phyloP scores from a whole-genome alignment of 2,113 vertebrate species.

The Lycocorax pyrrhopterus region DNA sequence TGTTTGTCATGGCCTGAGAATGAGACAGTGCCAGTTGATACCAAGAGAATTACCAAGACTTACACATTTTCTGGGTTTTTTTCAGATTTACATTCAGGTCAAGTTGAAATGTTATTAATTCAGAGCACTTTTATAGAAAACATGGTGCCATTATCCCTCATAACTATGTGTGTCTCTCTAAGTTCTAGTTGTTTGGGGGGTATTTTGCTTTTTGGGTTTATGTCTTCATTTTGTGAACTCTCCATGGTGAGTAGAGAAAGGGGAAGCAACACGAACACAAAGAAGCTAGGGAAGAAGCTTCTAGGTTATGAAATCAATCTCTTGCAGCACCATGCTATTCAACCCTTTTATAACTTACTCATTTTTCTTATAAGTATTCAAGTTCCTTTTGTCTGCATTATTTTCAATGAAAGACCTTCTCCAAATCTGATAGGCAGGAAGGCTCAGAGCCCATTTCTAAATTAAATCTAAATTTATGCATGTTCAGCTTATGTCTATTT shows the following conservation, averaged over 20 bases:
- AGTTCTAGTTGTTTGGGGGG: not conserved
- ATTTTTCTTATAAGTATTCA: not conserved
- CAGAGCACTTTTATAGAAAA: not conserved
- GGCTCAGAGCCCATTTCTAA: not conserved
- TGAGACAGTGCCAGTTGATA: not conserved
- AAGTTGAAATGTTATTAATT: not conserved
- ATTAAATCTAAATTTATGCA: conserved; percentile 12
- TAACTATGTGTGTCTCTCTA: not conserved
- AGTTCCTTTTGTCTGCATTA: not conserved
- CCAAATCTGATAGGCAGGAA: not conserved
- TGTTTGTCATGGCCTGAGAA: not conserved
- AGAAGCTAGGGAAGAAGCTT: not conserved
- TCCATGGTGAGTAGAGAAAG: not conserved
- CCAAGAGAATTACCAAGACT: not conserved
- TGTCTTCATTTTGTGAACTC: not conserved
- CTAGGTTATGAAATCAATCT: not conserved
- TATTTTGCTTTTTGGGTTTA: not conserved
- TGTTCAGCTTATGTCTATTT: not conserved
- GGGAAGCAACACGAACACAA: not conserved
- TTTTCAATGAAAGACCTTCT: not conserved
- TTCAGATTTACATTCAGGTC: not conserved
- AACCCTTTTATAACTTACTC: not conserved
- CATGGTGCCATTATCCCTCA: fast-evolving
- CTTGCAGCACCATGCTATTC: not conserved
- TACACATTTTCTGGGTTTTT: not conserved